These are phyloP conservation scores for Pituophis catenifer DNA, from an alignment of 2,113 vertebrate genomes.

Conservation along the genomic window DNA sequence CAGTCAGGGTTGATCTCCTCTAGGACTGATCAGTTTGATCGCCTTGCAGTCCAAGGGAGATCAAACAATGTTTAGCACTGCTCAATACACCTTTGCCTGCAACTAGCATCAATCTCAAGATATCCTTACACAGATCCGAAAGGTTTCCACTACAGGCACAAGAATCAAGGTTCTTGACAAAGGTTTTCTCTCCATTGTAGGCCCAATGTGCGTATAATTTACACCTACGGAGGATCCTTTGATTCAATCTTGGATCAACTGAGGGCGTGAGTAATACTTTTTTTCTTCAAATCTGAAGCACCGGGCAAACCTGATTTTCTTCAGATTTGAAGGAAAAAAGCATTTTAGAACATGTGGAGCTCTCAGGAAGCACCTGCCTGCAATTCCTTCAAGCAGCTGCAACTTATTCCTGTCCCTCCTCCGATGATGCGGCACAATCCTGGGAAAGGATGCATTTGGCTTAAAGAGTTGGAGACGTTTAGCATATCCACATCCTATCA, in stretches of 20 bases:
- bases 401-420: neutral
- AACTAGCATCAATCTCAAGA: neutral
- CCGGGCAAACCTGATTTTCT: neutral
- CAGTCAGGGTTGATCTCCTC: no score
- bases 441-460: neutral
- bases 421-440: neutral
- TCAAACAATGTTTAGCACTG: neutral
- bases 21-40: no score
- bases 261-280: neutral
- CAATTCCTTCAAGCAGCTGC: neutral
- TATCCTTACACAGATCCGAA: neutral
- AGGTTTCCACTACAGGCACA: neutral
- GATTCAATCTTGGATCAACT: neutral
- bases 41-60: no score
- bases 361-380: neutral
- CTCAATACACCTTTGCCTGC: no score
- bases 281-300: neutral
- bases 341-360: neutral
- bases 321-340: neutral
- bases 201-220: neutral
- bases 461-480: neutral
- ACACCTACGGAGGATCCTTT: neutral
- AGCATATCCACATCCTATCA: neutral
- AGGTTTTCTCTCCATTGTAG: no score
- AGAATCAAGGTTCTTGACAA: neutral